Conservation (phyloP, 2,113 vertebrate species). For the Nothoprocta pentlandii region DNA sequence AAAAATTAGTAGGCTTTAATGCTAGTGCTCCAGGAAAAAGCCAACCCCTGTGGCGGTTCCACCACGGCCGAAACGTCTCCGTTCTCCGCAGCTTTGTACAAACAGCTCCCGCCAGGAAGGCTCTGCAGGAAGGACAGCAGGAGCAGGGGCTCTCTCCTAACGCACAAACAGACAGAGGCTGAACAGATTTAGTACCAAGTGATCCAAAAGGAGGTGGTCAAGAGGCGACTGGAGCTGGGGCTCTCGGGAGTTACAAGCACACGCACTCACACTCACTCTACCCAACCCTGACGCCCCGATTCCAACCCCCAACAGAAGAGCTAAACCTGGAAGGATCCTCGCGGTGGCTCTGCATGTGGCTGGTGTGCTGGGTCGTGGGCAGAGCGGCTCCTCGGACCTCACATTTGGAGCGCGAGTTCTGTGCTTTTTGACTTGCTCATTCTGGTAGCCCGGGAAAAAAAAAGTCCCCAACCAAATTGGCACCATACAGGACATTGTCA, state of each 20-base stretch:
- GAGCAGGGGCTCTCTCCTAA: constrained; percentile 39
- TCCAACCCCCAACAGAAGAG: constrained; percentile 1
- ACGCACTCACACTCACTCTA: constrained; percentile 1
- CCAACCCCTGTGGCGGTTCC: constrained; percentile 25
- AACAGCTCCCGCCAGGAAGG: neutral
- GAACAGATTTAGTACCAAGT: constrained; percentile 52
- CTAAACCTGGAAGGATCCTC: neutral
- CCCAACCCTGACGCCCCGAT: neutral
- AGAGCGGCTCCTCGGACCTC: neutral
- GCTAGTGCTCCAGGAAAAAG: constrained; percentile 42
- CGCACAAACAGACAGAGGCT: neutral
- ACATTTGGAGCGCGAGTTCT: constrained; percentile 13
- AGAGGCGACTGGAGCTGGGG: constrained; percentile 46
- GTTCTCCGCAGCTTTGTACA: neutral
- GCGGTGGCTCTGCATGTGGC: neutral
- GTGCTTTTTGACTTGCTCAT: constrained; percentile 41
- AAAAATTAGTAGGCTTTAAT: constrained; percentile 64
- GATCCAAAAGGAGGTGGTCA: constrained; percentile 46
- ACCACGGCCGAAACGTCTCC: constrained; percentile 16
- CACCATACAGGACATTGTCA: constrained; percentile 17
- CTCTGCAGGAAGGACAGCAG: constrained; percentile 40
- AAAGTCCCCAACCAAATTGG: neutral
- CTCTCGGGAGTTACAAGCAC: constrained; percentile 42
- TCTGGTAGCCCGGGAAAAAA: neutral
- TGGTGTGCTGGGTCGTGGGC: neutral